Percentiles rank a stretch among this genome's conserved stretches.
Evolutionary conservation across 2,888 invertebrate genomes (phyloP).

Genomic region (Leucophora obtusa): DNA sequence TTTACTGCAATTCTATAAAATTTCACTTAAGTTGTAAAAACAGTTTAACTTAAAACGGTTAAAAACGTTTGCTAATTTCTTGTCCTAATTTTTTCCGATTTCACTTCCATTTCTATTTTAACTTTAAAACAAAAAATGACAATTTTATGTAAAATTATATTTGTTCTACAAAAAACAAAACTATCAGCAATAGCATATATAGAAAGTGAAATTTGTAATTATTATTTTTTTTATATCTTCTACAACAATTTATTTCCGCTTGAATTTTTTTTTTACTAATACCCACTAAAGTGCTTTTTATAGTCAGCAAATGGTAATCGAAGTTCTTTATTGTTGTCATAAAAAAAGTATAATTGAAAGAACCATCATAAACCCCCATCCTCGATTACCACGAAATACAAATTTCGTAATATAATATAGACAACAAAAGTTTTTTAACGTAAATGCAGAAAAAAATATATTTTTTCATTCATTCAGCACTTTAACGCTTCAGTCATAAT

Average conservation of each 20-base stretch:
- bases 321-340: conserved; percentile 3
- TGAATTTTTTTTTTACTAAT: neutral
- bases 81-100: neutral
- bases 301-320: conserved; percentile 1
- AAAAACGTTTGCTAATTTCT: neutral
- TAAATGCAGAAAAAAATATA: conserved; percentile 10
- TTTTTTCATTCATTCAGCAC: neutral
- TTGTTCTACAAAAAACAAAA: conserved; percentile 22
- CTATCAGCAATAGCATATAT: conserved; percentile 8
- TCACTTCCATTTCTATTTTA: neutral
- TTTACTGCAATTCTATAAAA: too few species aligned
- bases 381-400: neutral
- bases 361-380: neutral
- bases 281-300: conserved; percentile 11
- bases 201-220: conserved; percentile 33
- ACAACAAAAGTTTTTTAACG: neutral
- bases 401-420: conserved; percentile 3
- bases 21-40: too few species aligned
- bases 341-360: neutral
- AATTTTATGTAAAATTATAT: neutral
- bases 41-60: too few species aligned
- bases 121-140: neutral
- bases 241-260: conserved; percentile 10
- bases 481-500: neutral
- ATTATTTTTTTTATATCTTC: conserved; percentile 15